A percentile compares a stretch with the other conserved stretches of the same genome.
phyloP scores from a whole-genome alignment of 1,140 invertebrate genomes.

The Stegodyphus mimosarum region DNA sequence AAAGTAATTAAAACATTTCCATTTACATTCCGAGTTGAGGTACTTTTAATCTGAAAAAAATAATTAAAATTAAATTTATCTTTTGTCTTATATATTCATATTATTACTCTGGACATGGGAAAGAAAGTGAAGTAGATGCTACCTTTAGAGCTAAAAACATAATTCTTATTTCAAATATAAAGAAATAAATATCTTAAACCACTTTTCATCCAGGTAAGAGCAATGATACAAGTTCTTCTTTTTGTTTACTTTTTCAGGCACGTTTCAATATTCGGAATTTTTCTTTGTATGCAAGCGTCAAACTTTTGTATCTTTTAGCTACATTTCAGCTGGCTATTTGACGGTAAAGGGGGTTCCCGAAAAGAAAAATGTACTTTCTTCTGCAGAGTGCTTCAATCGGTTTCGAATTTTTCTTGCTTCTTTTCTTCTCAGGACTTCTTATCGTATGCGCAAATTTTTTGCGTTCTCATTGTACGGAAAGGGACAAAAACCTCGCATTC shows the following conservation, averaged over 20 bases:
- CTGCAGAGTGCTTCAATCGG: conserved; percentile 11
- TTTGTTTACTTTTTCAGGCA: background rate
- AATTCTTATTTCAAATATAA: too few species aligned
- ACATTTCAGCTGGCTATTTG: conserved; percentile 1
- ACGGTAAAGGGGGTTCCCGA: background rate
- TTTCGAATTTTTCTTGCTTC: conserved; percentile 13
- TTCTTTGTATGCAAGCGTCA: conserved; percentile 16
- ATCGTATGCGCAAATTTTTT: background rate
- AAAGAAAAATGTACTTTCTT: background rate
- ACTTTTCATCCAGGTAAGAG: too few species aligned
- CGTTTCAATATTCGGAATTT: conserved; percentile 32
- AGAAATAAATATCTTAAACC: too few species aligned
- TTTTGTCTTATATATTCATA: too few species aligned
- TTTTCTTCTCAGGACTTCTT: background rate
- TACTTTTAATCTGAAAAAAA: too few species aligned
- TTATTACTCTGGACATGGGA: too few species aligned
- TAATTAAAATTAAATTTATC: too few species aligned
- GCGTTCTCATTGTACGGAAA: background rate
- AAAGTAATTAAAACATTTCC: too few species aligned
- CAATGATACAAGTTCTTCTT: background rate
- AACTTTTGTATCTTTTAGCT: conserved; percentile 33
- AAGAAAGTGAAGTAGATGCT: too few species aligned
- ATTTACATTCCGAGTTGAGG: too few species aligned
- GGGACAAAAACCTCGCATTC: background rate
- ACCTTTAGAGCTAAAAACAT: too few species aligned